phyloP scores from a whole-genome alignment of 2,113 vertebrate genomes.

The Pelvicachromis taeniatus region DNA sequence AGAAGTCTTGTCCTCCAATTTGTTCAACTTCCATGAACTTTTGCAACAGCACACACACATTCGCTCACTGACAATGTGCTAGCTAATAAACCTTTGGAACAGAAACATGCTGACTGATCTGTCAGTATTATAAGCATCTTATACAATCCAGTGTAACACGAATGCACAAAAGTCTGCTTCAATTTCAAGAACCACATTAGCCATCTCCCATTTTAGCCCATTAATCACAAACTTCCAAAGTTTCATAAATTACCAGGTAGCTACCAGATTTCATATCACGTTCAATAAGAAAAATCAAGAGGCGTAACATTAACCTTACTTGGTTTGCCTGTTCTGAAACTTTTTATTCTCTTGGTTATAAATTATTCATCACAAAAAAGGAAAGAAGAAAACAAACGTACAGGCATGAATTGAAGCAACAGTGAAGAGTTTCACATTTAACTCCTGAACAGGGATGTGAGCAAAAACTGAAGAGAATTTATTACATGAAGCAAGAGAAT shows the following conservation, averaged over 20 bases:
- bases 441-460: slow-evolving; percentile 21
- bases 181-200: not conserved
- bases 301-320: not conserved
- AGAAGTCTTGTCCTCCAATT: slow-evolving; percentile 10
- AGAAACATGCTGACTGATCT: slow-evolving; percentile 35
- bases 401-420: not conserved
- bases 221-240: not conserved
- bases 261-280: not conserved
- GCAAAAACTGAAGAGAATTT: slow-evolving; percentile 6
- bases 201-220: slow-evolving; percentile 9
- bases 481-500: slow-evolving; percentile 13
- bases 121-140: slow-evolving; percentile 22
- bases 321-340: not conserved
- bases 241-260: not conserved
- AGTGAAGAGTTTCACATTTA: not conserved
- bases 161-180: not conserved
- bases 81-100: slow-evolving; percentile 32
- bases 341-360: not conserved
- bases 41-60: not conserved
- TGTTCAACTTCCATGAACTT: slow-evolving; percentile 45
- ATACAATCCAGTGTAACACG: slow-evolving; percentile 47
- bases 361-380: not conserved
- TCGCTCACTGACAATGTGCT: not conserved
- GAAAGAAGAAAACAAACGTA: not conserved
- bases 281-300: not conserved